These are phyloP conservation scores for Apodemus sylvaticus DNA, from an alignment of 2,113 vertebrate species.

Conservation along the genomic window DNA sequence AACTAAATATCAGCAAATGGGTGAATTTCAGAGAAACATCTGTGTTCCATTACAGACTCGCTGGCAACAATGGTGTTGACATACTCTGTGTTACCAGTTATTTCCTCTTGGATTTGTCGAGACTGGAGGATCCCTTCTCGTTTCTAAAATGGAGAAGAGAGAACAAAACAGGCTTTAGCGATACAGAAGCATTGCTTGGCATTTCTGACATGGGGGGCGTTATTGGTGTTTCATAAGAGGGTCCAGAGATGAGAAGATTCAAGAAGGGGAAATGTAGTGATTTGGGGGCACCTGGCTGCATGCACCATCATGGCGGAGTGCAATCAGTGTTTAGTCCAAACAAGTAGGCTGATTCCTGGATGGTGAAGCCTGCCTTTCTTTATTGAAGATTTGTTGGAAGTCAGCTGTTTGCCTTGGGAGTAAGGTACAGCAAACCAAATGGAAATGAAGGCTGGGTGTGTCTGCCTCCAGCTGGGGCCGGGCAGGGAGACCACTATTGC, in stretches of 20 bases:
- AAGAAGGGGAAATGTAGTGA: background rate
- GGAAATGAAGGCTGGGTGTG: slow-evolving; percentile 68
- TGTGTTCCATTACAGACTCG: slow-evolving; percentile 86
- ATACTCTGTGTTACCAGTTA: slow-evolving; percentile 99
- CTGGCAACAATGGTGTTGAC: slow-evolving; percentile 86
- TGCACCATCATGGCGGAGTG: slow-evolving; percentile 54
- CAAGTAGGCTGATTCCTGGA: slow-evolving; percentile 76
- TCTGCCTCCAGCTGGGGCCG: slow-evolving; percentile 71
- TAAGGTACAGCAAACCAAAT: slow-evolving; percentile 65
- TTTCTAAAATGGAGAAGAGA: slow-evolving; percentile 89
- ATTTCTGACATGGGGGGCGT: slow-evolving; percentile 63
- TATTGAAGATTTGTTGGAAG: slow-evolving; percentile 76
- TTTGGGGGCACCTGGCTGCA: background rate
- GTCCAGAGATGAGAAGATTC: slow-evolving; percentile 39
- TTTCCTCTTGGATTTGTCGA: slow-evolving; percentile 98
- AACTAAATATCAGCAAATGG: slow-evolving; percentile 86
- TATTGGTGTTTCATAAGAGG: slow-evolving; percentile 52
- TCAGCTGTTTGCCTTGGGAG: slow-evolving; percentile 63
- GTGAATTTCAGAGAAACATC: slow-evolving; percentile 85
- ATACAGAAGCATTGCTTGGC: slow-evolving; percentile 53
- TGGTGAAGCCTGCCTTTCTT: slow-evolving; percentile 65
- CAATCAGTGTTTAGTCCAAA: slow-evolving; percentile 69
- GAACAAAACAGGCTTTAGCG: slow-evolving; percentile 72
- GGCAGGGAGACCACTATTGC: background rate
- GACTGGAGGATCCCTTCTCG: slow-evolving; percentile 98